Evolutionary conservation across 1,140 invertebrate species (phyloP).

Genomic region (Phymorhynchus buccinoides): DNA sequence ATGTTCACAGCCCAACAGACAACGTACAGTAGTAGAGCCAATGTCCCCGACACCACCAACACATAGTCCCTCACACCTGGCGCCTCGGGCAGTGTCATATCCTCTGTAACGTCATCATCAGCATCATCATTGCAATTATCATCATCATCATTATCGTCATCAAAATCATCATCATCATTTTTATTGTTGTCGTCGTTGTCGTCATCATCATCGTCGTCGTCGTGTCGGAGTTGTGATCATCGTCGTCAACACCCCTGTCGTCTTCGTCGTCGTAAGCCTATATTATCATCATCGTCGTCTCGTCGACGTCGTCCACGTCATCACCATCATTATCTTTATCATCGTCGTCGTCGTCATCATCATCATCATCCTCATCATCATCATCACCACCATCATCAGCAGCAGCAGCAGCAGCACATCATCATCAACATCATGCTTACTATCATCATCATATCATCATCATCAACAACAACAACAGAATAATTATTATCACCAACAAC

Average conservation of each 20-base stretch:
- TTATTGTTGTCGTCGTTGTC: neutral
- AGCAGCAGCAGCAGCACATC: too few species aligned
- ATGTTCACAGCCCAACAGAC: slow-evolving; percentile 53
- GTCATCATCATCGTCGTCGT: neutral
- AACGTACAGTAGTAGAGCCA: slow-evolving; percentile 52
- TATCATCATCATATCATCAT: too few species aligned
- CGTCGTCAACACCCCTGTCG: neutral
- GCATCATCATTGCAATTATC: neutral
- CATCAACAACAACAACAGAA: too few species aligned
- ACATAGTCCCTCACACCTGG: slow-evolving; percentile 49
- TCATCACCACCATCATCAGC: too few species aligned
- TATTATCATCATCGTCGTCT: neutral
- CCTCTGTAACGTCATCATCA: slow-evolving; percentile 30
- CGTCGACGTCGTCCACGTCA: neutral
- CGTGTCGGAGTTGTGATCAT: neutral
- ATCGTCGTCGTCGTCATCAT: too few species aligned
- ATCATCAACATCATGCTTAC: too few species aligned
- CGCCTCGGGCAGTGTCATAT: slow-evolving; percentile 50
- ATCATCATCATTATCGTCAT: neutral
- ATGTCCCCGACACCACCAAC: slow-evolving; percentile 48
- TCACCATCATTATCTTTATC: too few species aligned
- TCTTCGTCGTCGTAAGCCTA: neutral
- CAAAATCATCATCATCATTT: neutral
- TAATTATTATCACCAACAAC: too few species aligned
- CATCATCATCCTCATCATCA: too few species aligned